Base-by-base conservation (phyloP, 2,797 vertebrate species). In the Aldrovandia affinis region DNA sequence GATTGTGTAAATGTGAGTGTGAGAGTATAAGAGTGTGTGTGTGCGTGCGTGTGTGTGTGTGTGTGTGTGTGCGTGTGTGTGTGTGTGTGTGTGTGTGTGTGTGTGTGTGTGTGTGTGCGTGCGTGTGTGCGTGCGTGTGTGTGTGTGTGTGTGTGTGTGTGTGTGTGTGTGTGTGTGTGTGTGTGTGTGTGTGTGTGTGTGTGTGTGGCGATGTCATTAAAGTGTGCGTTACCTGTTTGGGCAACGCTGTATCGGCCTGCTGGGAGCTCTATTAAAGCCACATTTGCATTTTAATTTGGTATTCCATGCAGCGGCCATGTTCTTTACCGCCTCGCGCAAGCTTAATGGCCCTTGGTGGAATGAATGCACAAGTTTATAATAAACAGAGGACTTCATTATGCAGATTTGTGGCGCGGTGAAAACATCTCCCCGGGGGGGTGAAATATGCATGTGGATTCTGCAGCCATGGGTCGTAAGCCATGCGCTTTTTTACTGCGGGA, bases 321-420 rank as follows among this genome's bases (percentile, higher is more conserved):
- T 91, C 88, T 93, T 91, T 93, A 93, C 91, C 93, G 90, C 93
- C 89, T 91, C 91, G 85, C 90, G 93, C 90, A 91, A 92, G 92
- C 94, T 94, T 94, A 94, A 94, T 93, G 91, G 91, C 90, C 93
- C 93, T 95, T 86, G 84, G 89, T 93, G 93, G 91, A 93, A 93
- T 91, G 82, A 93, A 93, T 91, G 90, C 84, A 86, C 86, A 82
- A 59, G 86, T 94, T 91, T 92, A 90, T 92, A 92, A 92, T 94
- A 93, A 95, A 94, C 94, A 94, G 93, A 93, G 88, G 90, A 92
- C 90, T 94, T 94, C 90, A 94, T 94, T 93, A 94, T 94, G 92
- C 92, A 94, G 93, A 94, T 94, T 79, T 39, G 83, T 6, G 12
- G 47, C 6, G 47, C 12, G 6, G 47, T 50, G 12, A 50, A 50